phyloP scores from a whole-genome alignment of 2,888 invertebrate species.

The Automeris io region DNA sequence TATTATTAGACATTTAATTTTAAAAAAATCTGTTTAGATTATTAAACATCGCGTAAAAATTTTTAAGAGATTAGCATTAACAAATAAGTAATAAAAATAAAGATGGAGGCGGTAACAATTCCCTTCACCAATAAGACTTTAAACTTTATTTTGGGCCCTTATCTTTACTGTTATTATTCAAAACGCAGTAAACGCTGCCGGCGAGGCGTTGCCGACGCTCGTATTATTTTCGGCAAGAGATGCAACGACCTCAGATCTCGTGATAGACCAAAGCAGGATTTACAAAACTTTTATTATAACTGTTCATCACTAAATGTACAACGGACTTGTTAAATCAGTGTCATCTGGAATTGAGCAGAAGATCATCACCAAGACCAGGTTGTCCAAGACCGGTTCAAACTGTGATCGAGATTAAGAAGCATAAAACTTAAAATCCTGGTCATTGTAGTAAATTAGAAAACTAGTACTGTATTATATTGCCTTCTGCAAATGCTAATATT shows the following conservation, averaged over 20 bases:
- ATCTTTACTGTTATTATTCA: conserved; percentile 31
- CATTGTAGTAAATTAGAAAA: too few species aligned
- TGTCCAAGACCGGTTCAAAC: too few species aligned
- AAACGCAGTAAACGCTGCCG: conserved; percentile 19
- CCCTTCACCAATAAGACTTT: conserved; percentile 40
- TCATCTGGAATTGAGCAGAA: too few species aligned
- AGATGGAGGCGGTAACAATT: conserved; percentile 10
- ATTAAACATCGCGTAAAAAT: conserved; percentile 6
- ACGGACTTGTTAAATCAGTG: too few species aligned
- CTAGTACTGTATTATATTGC: too few species aligned
- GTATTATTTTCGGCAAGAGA: conserved; percentile 28
- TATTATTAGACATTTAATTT: too few species aligned
- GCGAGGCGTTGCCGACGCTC: conserved; percentile 14
- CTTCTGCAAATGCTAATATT: too few species aligned
- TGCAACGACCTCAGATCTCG: conserved; percentile 22
- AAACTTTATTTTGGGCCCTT: conserved; percentile 35
- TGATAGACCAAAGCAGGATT: conserved; percentile 2
- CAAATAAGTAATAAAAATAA: conserved; percentile 7
- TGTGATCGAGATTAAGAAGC: too few species aligned
- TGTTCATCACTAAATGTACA: neutral
- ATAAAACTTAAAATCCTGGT: too few species aligned
- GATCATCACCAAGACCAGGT: too few species aligned
- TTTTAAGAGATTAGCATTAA: neutral
- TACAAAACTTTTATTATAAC: neutral
- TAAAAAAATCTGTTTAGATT: too few species aligned